These are phyloP conservation scores for Saturnia pavonia DNA, from an alignment of 2,888 invertebrate genomes.

Conservation along the genomic window DNA sequence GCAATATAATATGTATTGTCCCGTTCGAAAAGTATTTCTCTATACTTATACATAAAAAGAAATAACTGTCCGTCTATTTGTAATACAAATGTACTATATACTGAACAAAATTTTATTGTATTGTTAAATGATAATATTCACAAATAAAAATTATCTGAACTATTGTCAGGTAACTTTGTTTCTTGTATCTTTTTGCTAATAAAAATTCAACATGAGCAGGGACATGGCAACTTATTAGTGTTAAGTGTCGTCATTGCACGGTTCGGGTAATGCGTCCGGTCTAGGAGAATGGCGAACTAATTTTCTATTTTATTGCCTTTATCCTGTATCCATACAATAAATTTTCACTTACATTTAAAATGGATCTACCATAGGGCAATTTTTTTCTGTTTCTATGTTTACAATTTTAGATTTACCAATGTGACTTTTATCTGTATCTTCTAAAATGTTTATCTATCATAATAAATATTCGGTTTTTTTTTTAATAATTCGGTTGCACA, in stretches of 20 bases:
- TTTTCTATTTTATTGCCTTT: conserved; percentile 29
- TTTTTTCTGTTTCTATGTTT: neutral
- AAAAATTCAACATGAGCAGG: neutral
- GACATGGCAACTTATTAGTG: neutral
- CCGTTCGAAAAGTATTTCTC: neutral
- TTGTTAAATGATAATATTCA: neutral
- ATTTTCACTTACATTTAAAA: neutral
- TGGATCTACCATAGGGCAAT: neutral
- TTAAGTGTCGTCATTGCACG: conserved; percentile 27
- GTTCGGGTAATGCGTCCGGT: conserved; percentile 46
- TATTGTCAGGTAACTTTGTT: neutral
- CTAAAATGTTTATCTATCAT: too few species aligned
- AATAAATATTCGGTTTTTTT: too few species aligned
- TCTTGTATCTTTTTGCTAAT: neutral
- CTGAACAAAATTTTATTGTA: neutral
- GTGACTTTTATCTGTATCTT: neutral
- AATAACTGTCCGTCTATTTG: neutral
- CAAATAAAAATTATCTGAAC: neutral
- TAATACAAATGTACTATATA: neutral
- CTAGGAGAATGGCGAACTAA: conserved; percentile 40
- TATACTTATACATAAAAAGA: neutral
- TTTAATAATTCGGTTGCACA: too few species aligned
- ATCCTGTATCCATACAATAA: conserved; percentile 12
- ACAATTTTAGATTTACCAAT: neutral
- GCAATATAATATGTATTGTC: neutral